These are phyloP conservation scores for Chauna torquata DNA, from an alignment of 2,113 vertebrate genomes.

Conservation along the genomic window DNA sequence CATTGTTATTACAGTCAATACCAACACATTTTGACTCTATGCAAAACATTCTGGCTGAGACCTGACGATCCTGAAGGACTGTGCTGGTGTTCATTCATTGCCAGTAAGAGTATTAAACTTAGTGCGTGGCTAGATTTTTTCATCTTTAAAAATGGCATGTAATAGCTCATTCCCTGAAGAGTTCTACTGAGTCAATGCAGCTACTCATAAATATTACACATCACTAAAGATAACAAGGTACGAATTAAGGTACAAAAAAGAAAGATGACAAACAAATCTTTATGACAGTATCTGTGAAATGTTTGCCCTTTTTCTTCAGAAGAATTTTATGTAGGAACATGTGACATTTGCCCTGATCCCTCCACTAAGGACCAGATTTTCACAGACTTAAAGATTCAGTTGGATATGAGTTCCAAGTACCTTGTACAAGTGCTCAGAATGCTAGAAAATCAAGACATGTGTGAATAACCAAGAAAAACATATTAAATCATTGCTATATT, in stretches of 20 bases:
- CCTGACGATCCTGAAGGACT: neutral
- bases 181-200: neutral
- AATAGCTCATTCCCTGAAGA: neutral
- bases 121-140: neutral
- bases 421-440: neutral
- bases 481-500: neutral
- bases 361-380: neutral
- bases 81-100: neutral
- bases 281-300: neutral
- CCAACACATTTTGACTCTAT: neutral
- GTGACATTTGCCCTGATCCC: neutral
- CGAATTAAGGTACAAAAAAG: neutral
- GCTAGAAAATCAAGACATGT: neutral
- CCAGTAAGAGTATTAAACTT: neutral
- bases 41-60: neutral
- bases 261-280: neutral
- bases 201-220: neutral
- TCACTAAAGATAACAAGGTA: neutral
- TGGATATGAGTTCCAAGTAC: neutral
- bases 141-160: neutral
- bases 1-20: neutral
- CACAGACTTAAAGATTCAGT: neutral
- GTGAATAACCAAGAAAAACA: neutral
- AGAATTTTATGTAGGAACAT: neutral
- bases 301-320: neutral